Conservation (phyloP, 2,113 vertebrate genomes). For the Damaliscus lunatus region DNA sequence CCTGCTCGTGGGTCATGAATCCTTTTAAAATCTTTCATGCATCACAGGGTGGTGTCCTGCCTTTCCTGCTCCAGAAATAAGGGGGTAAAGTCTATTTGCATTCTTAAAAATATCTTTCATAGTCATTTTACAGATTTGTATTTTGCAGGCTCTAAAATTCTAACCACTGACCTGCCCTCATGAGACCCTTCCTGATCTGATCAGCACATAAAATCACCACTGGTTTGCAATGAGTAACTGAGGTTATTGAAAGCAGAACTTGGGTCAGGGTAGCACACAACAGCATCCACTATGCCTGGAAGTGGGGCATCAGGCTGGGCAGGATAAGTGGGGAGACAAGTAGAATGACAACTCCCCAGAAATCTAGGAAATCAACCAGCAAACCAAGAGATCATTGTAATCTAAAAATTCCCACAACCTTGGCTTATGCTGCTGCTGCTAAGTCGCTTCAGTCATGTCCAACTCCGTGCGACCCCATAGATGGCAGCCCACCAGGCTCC, state of each 20-base stretch:
- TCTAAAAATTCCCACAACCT: not conserved
- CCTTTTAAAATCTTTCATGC: not conserved
- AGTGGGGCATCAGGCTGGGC: not conserved
- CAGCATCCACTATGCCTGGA: not conserved
- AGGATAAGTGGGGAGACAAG: not conserved
- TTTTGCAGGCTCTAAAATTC: not conserved
- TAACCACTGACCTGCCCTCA: not conserved
- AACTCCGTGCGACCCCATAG: too few relatives aligned
- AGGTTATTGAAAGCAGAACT: not conserved
- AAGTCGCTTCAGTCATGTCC: fast-evolving
- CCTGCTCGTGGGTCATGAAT: not conserved
- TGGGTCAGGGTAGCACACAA: not conserved
- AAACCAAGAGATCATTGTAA: not conserved
- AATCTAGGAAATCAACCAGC: not conserved
- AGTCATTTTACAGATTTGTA: not conserved
- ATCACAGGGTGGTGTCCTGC: not conserved
- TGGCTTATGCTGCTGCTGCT: too few relatives aligned
- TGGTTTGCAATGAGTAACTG: not conserved
- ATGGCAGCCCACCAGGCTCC: too few relatives aligned
- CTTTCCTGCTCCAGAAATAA: not conserved
- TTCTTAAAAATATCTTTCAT: not conserved
- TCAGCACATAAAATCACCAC: not conserved
- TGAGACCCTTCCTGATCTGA: not conserved
- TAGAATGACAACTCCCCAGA: not conserved
- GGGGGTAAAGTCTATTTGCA: not conserved